phyloP scores from a whole-genome alignment of 2,797 vertebrate species.

The Onychomys leucogaster region DNA sequence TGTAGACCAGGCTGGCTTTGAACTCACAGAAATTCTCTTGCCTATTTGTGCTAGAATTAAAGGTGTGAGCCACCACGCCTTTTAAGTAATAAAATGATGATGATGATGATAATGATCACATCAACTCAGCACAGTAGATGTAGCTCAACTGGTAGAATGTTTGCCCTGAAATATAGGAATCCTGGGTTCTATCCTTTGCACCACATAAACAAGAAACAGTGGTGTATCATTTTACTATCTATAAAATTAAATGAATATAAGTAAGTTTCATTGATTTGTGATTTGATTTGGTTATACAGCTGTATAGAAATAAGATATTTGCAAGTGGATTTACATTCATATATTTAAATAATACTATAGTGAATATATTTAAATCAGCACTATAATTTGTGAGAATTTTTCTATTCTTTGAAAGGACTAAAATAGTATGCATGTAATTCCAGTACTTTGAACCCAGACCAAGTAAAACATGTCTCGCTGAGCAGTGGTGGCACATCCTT shows the following conservation, averaged over 20 bases:
- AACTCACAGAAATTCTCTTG: background rate
- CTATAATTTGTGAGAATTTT: background rate
- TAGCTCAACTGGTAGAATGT: background rate
- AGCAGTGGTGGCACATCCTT: background rate
- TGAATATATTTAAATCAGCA: constrained; percentile 48
- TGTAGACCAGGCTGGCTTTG: background rate
- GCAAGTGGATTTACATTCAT: constrained; percentile 1
- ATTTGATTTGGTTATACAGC: background rate
- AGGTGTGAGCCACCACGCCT: background rate
- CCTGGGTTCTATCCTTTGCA: background rate
- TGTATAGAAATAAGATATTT: background rate
- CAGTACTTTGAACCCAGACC: background rate
- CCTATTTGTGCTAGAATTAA: background rate
- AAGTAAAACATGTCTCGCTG: background rate
- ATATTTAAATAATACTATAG: constrained; percentile 36
- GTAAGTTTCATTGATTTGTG: background rate
- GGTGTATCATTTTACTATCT: background rate
- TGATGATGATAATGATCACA: no score
- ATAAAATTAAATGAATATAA: background rate
- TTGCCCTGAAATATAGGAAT: background rate
- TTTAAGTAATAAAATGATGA: background rate
- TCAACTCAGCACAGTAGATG: background rate
- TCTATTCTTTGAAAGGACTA: background rate
- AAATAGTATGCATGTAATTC: background rate
- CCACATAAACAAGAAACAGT: background rate